phyloP scores from a whole-genome alignment of 2,113 vertebrate genomes.

The Tachysurus vachellii region DNA sequence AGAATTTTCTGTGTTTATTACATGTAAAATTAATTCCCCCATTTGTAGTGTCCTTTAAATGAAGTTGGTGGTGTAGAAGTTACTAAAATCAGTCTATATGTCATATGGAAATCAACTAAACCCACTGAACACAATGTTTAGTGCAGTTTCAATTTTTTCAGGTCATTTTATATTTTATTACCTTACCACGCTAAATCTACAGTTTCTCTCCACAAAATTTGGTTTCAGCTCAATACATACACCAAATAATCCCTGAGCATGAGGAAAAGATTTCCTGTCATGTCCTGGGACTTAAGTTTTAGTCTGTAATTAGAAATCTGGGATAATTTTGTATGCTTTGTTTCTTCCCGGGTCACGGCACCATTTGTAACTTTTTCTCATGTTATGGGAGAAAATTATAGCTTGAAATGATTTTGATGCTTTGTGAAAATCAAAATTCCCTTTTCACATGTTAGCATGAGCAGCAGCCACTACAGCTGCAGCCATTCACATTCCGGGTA shows the following conservation, averaged over 20 bases:
- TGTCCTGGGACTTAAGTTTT: not conserved
- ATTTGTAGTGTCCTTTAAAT: not conserved
- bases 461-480: not conserved
- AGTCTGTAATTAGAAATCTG: not conserved
- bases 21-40: not conserved
- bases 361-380: not conserved
- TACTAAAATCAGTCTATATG: not conserved
- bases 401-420: not conserved
- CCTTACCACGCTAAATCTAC: slow-evolving; percentile 3
- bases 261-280: not conserved
- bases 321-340: no score
- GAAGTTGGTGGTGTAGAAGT: not conserved
- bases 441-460: not conserved
- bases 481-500: not conserved
- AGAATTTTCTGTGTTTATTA: not conserved
- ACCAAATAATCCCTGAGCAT: not conserved
- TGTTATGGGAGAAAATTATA: not conserved
- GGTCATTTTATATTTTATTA: slow-evolving; percentile 4
- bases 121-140: not conserved
- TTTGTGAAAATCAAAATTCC: not conserved
- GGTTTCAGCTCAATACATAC: not conserved
- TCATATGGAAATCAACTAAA: not conserved
- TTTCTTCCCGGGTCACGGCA: not conserved
- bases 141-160: not conserved
- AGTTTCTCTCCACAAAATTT: not conserved